phyloP scores from a whole-genome alignment of 2,797 vertebrate species.

The Nannoperca obscura region DNA sequence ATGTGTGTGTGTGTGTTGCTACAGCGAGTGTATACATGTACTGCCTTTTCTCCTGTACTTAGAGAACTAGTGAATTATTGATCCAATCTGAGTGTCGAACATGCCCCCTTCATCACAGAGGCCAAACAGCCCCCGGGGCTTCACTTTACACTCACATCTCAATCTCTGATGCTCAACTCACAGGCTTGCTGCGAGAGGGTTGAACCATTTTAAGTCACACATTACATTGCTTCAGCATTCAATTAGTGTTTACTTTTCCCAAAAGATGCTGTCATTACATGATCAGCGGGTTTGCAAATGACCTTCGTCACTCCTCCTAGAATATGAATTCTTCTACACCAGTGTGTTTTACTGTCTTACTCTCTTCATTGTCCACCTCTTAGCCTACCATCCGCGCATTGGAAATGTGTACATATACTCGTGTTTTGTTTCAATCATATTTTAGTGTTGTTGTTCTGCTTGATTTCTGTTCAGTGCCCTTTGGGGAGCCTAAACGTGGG shows the following conservation, averaged over 20 bases:
- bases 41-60: conserved; percentile 22
- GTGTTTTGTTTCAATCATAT: neutral
- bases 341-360: neutral
- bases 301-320: neutral
- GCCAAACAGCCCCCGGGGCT: conserved; percentile 46
- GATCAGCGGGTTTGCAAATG: neutral
- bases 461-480: neutral
- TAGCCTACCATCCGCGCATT: neutral
- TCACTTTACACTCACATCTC: conserved; percentile 47
- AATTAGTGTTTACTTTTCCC: neutral
- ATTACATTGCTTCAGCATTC: neutral
- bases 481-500: neutral
- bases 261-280: neutral
- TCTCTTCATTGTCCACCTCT: neutral
- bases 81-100: conserved; percentile 59
- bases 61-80: conserved; percentile 67
- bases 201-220: conserved; percentile 5
- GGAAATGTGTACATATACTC: too few relatives aligned
- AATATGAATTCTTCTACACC: neutral
- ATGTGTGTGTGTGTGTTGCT: conserved; percentile 2
- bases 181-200: conserved; percentile 19
- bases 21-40: conserved; percentile 33
- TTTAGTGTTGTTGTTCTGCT: neutral
- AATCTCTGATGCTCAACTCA: conserved; percentile 39
- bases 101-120: conserved; percentile 53